Evolutionary conservation across 2,797 vertebrate genomes (phyloP), one percentile per base, ranked within the genome.

Genomic region (Dipus sagitta): DNA sequence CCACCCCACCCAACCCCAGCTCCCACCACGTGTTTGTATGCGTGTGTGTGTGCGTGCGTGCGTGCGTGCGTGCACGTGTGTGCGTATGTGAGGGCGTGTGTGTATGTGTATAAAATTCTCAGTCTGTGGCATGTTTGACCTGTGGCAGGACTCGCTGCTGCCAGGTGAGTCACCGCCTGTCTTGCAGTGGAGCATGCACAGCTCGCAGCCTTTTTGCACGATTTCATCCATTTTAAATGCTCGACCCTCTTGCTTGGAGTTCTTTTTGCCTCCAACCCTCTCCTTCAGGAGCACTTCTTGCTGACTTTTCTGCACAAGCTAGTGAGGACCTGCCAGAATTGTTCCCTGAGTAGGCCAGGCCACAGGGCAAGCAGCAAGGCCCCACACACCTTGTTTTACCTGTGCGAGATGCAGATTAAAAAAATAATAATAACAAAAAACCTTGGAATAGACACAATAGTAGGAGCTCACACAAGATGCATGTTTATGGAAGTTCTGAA

Each of bases 131-230:
- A 99, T 99, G 99, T 99, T 99, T 98, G 98, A 98, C 98, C 98
- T 98, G 97, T 94, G 77, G 97, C 98, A 99, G 98, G 98, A 98
- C 98, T 98, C 97, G 98, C 99, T 99, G 99, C 99, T 99, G 99
- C 99, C 99, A 99, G 99, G 99, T 67, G 99, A 99, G 99, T 98
- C 99, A 98, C 98, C 98, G 98, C 98, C 98, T 98, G 99, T 99
- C 98, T 98, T 97, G 98, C 99, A 98, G 99, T 98, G 97, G 98
- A 98, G 99, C 99, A 99, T 99, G 99, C 99, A 99, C 99, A 99
- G 99, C 98, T 99, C 98, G 98, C 98, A 98, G 98, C 98, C 99
- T 99, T 98, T 99, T 99, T 98, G 99, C 99, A 99, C 98, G 99
- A 98, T 98, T 98, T 99, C 98, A 98, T 99, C 98, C 96, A 97